phyloP scores from a whole-genome alignment of 92 coral and sea anemone genomes.

The Parazoanthus swiftii region DNA sequence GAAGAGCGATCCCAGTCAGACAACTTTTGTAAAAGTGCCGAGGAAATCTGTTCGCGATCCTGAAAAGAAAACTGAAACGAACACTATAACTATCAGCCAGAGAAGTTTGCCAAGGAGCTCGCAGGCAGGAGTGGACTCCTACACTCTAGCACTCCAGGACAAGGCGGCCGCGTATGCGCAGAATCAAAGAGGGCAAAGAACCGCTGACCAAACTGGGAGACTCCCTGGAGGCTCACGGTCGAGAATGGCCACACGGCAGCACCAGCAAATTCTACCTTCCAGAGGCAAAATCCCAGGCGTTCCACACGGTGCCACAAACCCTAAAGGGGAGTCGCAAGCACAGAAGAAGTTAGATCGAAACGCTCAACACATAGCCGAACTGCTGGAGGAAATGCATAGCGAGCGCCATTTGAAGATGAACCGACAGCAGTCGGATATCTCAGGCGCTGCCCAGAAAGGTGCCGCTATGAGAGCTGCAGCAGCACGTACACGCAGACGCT shows the following conservation, averaged over 20 bases:
- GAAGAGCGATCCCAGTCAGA: slow-evolving; percentile 10
- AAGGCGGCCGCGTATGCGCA: not conserved
- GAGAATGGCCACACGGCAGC: not conserved
- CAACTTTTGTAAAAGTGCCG: slow-evolving; percentile 6
- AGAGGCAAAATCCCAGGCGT: slow-evolving; percentile 35
- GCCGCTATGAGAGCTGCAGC: slow-evolving; percentile 89
- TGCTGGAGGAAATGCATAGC: slow-evolving; percentile 94
- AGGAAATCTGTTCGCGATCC: slow-evolving; percentile 27
- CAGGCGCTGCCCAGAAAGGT: slow-evolving; percentile 91
- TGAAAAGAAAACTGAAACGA: slow-evolving; percentile 41
- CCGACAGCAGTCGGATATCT: slow-evolving; percentile 98
- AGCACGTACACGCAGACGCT: slow-evolving; percentile 76
- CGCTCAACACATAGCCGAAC: slow-evolving; percentile 92
- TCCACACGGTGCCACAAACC: slow-evolving; percentile 38
- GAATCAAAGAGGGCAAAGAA: not conserved
- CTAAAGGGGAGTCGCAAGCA: slow-evolving; percentile 53
- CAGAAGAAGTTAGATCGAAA: slow-evolving; percentile 80
- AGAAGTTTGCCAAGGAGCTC: slow-evolving; percentile 42
- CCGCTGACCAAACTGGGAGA: not conserved
- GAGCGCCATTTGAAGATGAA: slow-evolving; percentile 89
- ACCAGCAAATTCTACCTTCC: slow-evolving; percentile 30
- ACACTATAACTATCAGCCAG: slow-evolving; percentile 40
- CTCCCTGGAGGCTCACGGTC: slow-evolving; percentile 24
- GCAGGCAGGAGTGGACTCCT: slow-evolving; percentile 9
- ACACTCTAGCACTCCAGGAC: slow-evolving; percentile 1